phyloP scores from a whole-genome alignment of 35 echinoderm and acorn worm species.

The Acanthaster planci region DNA sequence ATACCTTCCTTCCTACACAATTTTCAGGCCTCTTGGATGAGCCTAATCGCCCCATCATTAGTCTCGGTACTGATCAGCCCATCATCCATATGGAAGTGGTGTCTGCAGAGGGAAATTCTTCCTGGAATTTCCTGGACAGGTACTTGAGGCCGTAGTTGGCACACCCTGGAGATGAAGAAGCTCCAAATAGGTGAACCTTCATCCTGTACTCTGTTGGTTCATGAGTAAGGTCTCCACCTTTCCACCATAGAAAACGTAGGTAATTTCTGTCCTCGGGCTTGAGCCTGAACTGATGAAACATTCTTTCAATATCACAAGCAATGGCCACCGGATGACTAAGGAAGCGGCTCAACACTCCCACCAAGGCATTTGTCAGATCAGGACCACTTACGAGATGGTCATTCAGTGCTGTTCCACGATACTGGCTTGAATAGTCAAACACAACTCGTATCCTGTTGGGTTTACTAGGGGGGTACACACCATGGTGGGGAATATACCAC shows the following conservation, averaged over 20 bases:
- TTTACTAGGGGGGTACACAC: constrained; percentile 48
- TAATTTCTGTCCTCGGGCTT: neutral
- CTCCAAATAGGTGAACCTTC: constrained; percentile 69
- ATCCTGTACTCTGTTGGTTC: constrained; percentile 36
- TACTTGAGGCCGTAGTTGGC: constrained; percentile 77
- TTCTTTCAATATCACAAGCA: constrained; percentile 62
- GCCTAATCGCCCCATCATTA: too few species aligned
- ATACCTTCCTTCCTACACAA: constrained; percentile 57
- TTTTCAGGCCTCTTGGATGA: constrained; percentile 34
- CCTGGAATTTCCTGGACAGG: constrained; percentile 34
- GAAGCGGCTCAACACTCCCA: constrained; percentile 60
- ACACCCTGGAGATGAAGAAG: constrained; percentile 65
- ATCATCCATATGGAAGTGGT: constrained; percentile 87
- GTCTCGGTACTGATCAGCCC: constrained; percentile 51
- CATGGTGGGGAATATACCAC: constrained; percentile 76
- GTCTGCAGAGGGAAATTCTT: constrained; percentile 45
- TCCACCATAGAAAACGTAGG: neutral
- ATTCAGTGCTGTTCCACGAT: constrained; percentile 69
- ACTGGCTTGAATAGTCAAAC: constrained; percentile 50
- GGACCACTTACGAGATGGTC: constrained; percentile 71
- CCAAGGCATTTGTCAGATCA: constrained; percentile 58
- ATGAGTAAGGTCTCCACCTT: neutral
- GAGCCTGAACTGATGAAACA: constrained; percentile 67
- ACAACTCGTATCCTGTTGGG: constrained; percentile 49
- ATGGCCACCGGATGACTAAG: constrained; percentile 57